Evolutionary conservation across 1,140 invertebrate genomes (phyloP).

Genomic region (Steinernema khuongi): DNA sequence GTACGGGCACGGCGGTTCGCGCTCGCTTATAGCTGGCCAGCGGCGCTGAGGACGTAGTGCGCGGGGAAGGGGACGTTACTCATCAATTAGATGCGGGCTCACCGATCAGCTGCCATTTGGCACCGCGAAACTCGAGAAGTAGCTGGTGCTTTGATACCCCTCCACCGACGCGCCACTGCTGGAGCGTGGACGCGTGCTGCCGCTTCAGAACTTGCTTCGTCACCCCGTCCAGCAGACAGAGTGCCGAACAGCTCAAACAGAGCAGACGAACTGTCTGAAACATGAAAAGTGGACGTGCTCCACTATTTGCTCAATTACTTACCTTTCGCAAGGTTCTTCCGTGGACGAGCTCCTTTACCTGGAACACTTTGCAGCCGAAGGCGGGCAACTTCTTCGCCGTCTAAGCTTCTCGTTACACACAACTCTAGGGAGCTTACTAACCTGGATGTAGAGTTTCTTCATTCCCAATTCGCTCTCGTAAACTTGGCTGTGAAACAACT

Average conservation of each 20-base stretch:
- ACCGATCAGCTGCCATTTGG: slow-evolving; percentile 64
- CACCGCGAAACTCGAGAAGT: slow-evolving; percentile 67
- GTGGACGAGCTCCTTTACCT: slow-evolving; percentile 68
- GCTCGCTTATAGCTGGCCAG: background rate
- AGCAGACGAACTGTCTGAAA: slow-evolving; percentile 66
- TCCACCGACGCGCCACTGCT: slow-evolving; percentile 67
- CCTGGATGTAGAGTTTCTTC: slow-evolving; percentile 69
- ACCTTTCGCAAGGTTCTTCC: slow-evolving; percentile 69
- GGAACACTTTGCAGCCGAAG: slow-evolving; percentile 68
- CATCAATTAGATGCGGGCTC: slow-evolving; percentile 19
- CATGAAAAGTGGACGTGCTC: slow-evolving; percentile 28
- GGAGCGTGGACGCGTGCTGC: slow-evolving; percentile 66
- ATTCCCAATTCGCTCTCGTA: slow-evolving; percentile 69
- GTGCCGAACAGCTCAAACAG: slow-evolving; percentile 66
- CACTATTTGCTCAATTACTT: slow-evolving; percentile 27
- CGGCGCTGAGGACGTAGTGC: background rate
- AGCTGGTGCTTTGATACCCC: slow-evolving; percentile 68
- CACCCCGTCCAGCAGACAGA: slow-evolving; percentile 68
- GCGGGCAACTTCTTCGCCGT: slow-evolving; percentile 65
- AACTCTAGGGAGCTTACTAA: slow-evolving; percentile 59
- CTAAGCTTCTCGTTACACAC: slow-evolving; percentile 33
- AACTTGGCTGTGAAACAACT: slow-evolving; percentile 68
- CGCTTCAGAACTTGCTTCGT: slow-evolving; percentile 66
- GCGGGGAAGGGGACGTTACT: slow-evolving; percentile 18
- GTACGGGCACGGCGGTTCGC: background rate